Evolutionary conservation across 1,140 invertebrate genomes (phyloP).

Genomic region (Oedothorax gibbosus): DNA sequence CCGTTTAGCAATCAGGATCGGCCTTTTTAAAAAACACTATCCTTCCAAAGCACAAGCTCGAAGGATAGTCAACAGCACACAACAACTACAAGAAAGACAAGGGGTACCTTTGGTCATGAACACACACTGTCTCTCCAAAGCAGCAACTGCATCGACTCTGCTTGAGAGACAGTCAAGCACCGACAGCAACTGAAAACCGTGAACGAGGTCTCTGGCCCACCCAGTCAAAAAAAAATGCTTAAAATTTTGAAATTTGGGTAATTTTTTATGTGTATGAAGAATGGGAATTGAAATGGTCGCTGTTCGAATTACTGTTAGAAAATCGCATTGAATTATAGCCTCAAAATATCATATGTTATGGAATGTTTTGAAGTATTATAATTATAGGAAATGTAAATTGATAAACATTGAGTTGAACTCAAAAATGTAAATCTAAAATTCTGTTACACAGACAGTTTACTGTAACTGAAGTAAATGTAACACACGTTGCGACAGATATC

Average conservation of each 20-base stretch:
- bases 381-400: too few species aligned
- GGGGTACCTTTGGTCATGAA: conserved; percentile 2
- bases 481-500: too few species aligned
- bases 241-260: background rate
- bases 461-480: too few species aligned
- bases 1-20: background rate
- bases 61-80: conserved; percentile 54
- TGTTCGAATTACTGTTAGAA: too few species aligned
- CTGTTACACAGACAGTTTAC: too few species aligned
- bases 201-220: conserved; percentile 52
- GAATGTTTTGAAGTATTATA: too few species aligned
- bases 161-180: conserved; percentile 57
- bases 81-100: conserved; percentile 24
- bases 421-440: too few species aligned
- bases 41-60: conserved; percentile 58
- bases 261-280: background rate
- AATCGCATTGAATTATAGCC: too few species aligned
- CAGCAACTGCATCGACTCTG: conserved; percentile 44
- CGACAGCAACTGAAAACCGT: conserved; percentile 47
- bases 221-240: background rate
- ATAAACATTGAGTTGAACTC: too few species aligned
- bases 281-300: too few species aligned
- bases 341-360: too few species aligned
- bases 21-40: conserved; percentile 37
- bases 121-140: conserved; percentile 58